These are phyloP conservation scores for Scaeva pyrastri DNA, from an alignment of 2,888 invertebrate genomes.

Conservation along the genomic window DNA sequence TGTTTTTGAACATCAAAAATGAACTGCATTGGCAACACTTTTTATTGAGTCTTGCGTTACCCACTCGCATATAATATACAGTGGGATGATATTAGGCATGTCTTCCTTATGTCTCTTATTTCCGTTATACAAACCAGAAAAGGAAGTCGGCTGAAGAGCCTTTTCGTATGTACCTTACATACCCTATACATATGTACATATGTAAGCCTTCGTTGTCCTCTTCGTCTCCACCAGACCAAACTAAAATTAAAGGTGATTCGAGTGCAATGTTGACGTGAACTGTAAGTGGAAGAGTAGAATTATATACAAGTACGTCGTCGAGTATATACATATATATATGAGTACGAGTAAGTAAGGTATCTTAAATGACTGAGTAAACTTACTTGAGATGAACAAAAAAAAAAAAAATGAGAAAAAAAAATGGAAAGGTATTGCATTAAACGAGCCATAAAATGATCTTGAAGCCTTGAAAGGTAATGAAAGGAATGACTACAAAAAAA, in stretches of 20 bases:
- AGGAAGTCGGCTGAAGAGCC: slow-evolving; percentile 7
- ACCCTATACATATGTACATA: too few species aligned
- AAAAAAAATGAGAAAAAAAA: neutral
- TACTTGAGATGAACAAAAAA: neutral
- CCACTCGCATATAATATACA: too few species aligned
- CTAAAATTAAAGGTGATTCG: slow-evolving; percentile 40
- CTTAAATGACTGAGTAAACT: slow-evolving; percentile 24
- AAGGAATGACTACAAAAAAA: slow-evolving; percentile 1
- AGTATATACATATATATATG: too few species aligned
- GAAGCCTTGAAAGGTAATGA: slow-evolving; percentile 36
- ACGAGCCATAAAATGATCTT: slow-evolving; percentile 30
- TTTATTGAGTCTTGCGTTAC: neutral
- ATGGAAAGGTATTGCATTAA: slow-evolving; percentile 16
- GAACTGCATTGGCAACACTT: neutral
- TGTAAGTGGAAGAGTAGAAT: slow-evolving; percentile 8
- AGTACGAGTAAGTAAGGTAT: slow-evolving; percentile 4
- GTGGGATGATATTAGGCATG: slow-evolving; percentile 18
- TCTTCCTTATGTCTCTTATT: slow-evolving; percentile 1
- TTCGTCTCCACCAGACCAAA: slow-evolving; percentile 6
- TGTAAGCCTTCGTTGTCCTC: too few species aligned
- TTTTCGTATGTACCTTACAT: too few species aligned
- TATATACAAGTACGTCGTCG: too few species aligned
- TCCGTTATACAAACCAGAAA: slow-evolving; percentile 29
- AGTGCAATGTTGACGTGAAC: slow-evolving; percentile 39
- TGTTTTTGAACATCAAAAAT: too few species aligned